Evolutionary conservation across 2,113 vertebrate genomes (phyloP).

Genomic region (Tylochromis polylepis): DNA sequence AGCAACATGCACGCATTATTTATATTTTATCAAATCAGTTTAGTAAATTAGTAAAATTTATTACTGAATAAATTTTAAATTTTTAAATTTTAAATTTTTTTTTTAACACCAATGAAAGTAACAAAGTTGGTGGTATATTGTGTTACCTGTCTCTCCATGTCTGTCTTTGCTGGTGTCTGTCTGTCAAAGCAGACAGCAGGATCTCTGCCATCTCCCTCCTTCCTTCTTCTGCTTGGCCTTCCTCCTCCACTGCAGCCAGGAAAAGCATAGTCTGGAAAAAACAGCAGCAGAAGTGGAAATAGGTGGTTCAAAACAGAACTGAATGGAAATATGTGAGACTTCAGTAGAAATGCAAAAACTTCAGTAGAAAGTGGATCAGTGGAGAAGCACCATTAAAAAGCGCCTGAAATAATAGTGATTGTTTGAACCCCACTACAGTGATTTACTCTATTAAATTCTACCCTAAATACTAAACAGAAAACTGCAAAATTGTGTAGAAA

Average conservation of each 20-base stretch:
- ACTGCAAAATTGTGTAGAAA: neutral
- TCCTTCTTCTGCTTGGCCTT: conserved; percentile 70
- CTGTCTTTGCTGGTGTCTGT: conserved; percentile 85
- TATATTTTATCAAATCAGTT: neutral
- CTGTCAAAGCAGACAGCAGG: conserved; percentile 78
- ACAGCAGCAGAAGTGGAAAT: conserved; percentile 22
- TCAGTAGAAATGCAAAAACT: neutral
- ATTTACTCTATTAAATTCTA: neutral
- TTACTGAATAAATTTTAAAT: too few species aligned
- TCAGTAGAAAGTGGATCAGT: neutral
- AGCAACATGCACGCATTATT: neutral
- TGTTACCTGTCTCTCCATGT: conserved; percentile 90
- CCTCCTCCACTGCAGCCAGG: conserved; percentile 71
- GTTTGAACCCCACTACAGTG: neutral
- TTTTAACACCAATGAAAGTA: neutral
- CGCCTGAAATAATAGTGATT: neutral
- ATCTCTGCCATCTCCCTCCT: conserved; percentile 77
- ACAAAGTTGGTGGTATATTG: conserved; percentile 3
- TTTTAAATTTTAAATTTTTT: too few species aligned
- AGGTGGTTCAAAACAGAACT: neutral
- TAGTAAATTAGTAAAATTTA: neutral
- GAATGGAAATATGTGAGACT: neutral
- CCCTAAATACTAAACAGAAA: neutral
- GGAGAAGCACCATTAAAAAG: neutral
- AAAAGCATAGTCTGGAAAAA: conserved; percentile 81